Percentiles rank a stretch among this genome's conserved stretches.
Conservation (phyloP, 2,797 vertebrate genomes). For the Acridotheres tristis region DNA sequence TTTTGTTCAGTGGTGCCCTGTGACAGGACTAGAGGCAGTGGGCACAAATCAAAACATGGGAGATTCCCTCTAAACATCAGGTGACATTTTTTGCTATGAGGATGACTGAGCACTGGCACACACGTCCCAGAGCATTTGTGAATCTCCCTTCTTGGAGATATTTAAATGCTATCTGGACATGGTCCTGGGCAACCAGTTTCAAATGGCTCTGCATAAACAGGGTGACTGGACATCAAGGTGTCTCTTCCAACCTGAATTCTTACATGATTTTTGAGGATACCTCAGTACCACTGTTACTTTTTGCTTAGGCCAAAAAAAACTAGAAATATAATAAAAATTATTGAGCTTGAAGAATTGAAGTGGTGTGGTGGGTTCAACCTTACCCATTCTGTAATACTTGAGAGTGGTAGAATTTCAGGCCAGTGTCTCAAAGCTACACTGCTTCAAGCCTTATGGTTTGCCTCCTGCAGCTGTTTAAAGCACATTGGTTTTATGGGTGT, state of each 20-base stretch:
- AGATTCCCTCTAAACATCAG: background rate
- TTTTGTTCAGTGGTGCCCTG: background rate
- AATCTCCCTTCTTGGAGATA: background rate
- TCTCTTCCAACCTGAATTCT: background rate
- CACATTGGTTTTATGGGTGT: background rate
- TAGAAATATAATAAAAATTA: background rate
- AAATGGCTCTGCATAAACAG: background rate
- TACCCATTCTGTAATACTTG: background rate
- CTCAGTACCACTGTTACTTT: background rate
- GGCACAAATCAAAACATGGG: background rate
- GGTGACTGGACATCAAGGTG: rapidly evolving
- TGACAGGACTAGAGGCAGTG: background rate
- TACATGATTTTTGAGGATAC: background rate
- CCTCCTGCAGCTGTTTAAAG: background rate
- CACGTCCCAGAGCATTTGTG: background rate
- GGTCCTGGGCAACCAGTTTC: background rate
- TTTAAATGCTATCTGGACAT: background rate
- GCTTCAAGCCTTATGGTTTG: background rate
- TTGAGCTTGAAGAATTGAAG: background rate
- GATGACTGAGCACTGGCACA: background rate
- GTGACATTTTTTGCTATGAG: background rate
- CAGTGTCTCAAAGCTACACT: background rate
- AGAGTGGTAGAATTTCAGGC: background rate
- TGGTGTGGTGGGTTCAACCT: no score
- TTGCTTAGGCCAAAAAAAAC: background rate